Base-by-base conservation (phyloP, 1,140 invertebrate species). In the Oreohelix idahoensis region DNA sequence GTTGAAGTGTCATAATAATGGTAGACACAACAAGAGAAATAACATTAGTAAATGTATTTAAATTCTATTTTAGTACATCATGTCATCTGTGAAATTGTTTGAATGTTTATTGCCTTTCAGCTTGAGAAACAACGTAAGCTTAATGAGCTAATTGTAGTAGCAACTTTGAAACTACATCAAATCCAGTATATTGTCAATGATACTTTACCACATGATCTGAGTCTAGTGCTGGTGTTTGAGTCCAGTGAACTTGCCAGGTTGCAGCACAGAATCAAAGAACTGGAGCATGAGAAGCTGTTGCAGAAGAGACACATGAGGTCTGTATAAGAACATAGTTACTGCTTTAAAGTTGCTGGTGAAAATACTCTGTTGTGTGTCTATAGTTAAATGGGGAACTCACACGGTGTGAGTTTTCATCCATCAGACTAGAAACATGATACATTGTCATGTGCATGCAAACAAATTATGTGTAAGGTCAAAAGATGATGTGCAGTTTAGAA, bases 41-140 rank as follows among this genome's bases (percentile, higher is more conserved):
- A n/a, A n/a, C n/a, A n/a, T n/a, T n/a, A n/a, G n/a, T n/a, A n/a
- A n/a, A n/a, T n/a, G n/a, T n/a, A n/a, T n/a, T n/a, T n/a, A n/a
- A n/a, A n/a, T n/a, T n/a, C n/a, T n/a, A n/a, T n/a, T n/a, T n/a
- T n/a, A n/a, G n/a, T n/a, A n/a, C n/a, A n/a, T n/a, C n/a, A n/a
- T n/a, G n/a, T 45, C 42, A 45, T 45, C 15, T 45, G 42, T 15
- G 5, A 45, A 69, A 8, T 69, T 69, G 26, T 8, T 35, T 29
- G 53, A 15, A 58, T 29, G 32, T 45, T 45, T 45, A 45, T 45
- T 45, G n/a, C n/a, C 38, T 71, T 74, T 70, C 84, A 96, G 95
- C 91, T 94, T 66, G 94, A 95, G 85, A 95, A 96, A 83, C 95
- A 96, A 87, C 89, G 92, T 42, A 94, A 94, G 87, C 90, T 96